These are phyloP conservation scores for Drosophila paramelanica DNA, from an alignment of 2,888 invertebrate species.

Conservation along the genomic window DNA sequence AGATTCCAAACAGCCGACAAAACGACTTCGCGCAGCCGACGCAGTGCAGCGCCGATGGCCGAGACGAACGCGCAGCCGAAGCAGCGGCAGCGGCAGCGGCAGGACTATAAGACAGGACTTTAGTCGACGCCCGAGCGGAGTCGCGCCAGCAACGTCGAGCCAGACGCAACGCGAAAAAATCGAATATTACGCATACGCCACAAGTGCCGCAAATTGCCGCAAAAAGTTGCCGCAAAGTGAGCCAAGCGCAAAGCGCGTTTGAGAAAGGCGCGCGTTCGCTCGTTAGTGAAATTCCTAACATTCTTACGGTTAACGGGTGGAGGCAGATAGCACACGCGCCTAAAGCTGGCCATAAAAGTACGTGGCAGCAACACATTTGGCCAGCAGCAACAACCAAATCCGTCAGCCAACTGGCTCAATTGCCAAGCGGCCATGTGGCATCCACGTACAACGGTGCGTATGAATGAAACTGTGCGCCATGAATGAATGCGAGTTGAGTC, in stretches of 20 bases:
- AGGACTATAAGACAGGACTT: slow-evolving; percentile 66
- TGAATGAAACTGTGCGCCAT: slow-evolving; percentile 68
- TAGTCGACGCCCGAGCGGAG: slow-evolving; percentile 59
- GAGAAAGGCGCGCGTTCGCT: slow-evolving; percentile 31
- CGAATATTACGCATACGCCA: slow-evolving; percentile 60
- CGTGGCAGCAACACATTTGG: slow-evolving; percentile 60
- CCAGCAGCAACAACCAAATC: slow-evolving; percentile 15
- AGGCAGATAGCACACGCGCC: slow-evolving; percentile 21
- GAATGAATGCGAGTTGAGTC: slow-evolving; percentile 56
- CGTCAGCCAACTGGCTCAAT: slow-evolving; percentile 14
- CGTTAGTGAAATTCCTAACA: slow-evolving; percentile 60
- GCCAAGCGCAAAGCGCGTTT: slow-evolving; percentile 1
- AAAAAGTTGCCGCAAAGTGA: slow-evolving; percentile 24
- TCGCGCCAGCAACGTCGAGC: slow-evolving; percentile 71
- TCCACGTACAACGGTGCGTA: slow-evolving; percentile 67
- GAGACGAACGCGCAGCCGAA: slow-evolving; percentile 44
- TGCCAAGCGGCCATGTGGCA: slow-evolving; percentile 56
- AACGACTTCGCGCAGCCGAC: slow-evolving; percentile 27
- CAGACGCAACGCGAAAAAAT: slow-evolving; percentile 48
- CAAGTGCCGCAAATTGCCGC: slow-evolving; percentile 39
- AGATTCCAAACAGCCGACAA: slow-evolving; percentile 43
- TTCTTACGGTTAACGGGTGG: slow-evolving; percentile 34
- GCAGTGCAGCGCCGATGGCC: slow-evolving; percentile 45
- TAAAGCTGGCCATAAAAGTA: slow-evolving; percentile 66
- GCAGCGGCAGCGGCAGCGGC: slow-evolving; percentile 29